phyloP scores from a whole-genome alignment of 2,797 vertebrate species.

The Pogonophryne albipinna region DNA sequence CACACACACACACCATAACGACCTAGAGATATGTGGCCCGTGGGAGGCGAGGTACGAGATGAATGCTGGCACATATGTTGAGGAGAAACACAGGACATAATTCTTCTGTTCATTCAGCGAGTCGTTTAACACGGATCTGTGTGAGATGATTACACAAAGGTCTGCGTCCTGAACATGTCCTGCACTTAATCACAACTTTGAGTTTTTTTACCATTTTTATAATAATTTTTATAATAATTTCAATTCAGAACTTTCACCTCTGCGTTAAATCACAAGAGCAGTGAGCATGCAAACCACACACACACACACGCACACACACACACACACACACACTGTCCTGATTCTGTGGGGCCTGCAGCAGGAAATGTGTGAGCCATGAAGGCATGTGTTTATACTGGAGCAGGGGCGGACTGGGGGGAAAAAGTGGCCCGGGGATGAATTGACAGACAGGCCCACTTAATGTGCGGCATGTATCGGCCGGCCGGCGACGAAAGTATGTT shows the following conservation, averaged over 20 bases:
- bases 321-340: conserved; percentile 63
- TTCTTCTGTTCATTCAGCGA: conserved; percentile 43
- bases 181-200: too few relatives aligned
- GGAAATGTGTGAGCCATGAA: conserved; percentile 90
- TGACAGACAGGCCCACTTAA: too few relatives aligned
- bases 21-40: conserved; percentile 66
- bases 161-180: not conserved
- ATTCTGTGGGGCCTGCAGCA: conserved; percentile 85
- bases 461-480: too few relatives aligned
- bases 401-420: too few relatives aligned
- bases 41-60: conserved; percentile 73
- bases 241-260: too few relatives aligned
- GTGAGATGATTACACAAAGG: conserved; percentile 37
- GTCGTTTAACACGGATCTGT: conserved; percentile 19
- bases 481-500: too few relatives aligned
- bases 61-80: conserved; percentile 72
- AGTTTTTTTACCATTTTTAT: too few relatives aligned
- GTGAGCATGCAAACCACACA: conserved; percentile 40
- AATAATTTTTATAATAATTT: too few relatives aligned
- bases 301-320: conserved; percentile 39
- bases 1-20: too few relatives aligned
- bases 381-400: conserved; percentile 90
- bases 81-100: conserved; percentile 48
- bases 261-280: conserved; percentile 33
- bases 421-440: too few relatives aligned